A percentile compares a stretch with the other conserved stretches of the same genome.
Conservation (phyloP, 2,888 invertebrate genomes). For the Belgica antarctica region DNA sequence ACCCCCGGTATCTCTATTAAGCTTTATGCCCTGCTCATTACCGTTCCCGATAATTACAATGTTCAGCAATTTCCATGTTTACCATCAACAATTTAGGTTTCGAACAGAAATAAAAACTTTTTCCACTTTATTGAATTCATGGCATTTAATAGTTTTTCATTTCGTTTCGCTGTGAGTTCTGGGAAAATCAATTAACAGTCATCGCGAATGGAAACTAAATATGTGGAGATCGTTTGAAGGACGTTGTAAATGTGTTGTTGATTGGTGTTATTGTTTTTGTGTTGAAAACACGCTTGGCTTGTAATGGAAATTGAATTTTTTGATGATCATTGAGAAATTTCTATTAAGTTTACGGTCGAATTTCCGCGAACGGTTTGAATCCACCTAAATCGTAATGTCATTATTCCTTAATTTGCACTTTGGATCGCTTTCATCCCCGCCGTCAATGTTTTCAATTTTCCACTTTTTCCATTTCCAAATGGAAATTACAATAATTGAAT, state of each 20-base stretch:
- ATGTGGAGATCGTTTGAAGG: neutral
- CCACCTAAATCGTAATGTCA: neutral
- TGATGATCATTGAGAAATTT: too few relatives aligned
- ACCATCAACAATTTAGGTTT: slow-evolving; percentile 5
- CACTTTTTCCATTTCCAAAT: slow-evolving; percentile 5
- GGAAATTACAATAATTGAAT: slow-evolving; percentile 33
- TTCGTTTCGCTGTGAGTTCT: slow-evolving; percentile 14
- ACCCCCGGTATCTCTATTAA: slow-evolving; percentile 22
- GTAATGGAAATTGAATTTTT: too few relatives aligned
- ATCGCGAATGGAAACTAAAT: neutral
- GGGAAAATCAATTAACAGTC: slow-evolving; percentile 40
- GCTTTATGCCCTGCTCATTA: slow-evolving; percentile 22
- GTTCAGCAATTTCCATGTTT: slow-evolving; percentile 23
- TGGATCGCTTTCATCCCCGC: slow-evolving; percentile 28
- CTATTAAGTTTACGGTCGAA: slow-evolving; percentile 29
- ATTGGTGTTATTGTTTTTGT: slow-evolving; percentile 6
- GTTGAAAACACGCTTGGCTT: slow-evolving; percentile 8
- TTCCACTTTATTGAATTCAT: slow-evolving; percentile 41
- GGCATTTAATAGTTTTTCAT: slow-evolving; percentile 22
- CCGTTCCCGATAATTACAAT: slow-evolving; percentile 38
- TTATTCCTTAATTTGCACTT: slow-evolving; percentile 28
- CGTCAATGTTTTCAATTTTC: slow-evolving; percentile 34
- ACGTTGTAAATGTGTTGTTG: neutral
- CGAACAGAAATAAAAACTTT: slow-evolving; percentile 11
- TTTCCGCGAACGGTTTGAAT: slow-evolving; percentile 15